These are phyloP conservation scores for Lasioglossum pauxillum DNA, from an alignment of 2,888 invertebrate genomes.

Conservation along the genomic window DNA sequence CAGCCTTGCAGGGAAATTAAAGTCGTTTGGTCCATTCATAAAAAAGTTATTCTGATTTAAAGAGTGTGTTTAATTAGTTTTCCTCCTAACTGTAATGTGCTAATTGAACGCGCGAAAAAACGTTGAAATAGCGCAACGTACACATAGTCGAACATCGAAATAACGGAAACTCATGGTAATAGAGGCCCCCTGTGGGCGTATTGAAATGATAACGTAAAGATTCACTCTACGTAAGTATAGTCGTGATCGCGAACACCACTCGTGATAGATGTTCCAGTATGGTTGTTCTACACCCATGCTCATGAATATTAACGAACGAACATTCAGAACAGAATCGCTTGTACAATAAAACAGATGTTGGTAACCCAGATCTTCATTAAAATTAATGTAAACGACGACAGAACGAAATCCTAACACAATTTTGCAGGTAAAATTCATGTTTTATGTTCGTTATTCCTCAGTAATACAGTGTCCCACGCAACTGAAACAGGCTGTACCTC, in stretches of 20 bases:
- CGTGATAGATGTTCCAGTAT: background rate
- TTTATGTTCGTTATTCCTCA: background rate
- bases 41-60: no score
- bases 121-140: background rate
- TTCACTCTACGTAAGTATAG: background rate
- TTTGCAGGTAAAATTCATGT: background rate
- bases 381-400: background rate
- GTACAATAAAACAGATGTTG: no score
- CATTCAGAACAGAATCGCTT: background rate
- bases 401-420: background rate
- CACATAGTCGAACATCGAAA: background rate
- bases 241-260: background rate
- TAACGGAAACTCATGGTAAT: background rate
- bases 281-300: conserved; percentile 15
- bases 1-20: no score
- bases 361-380: background rate
- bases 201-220: background rate
- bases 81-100: no score
- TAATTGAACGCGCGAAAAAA: background rate
- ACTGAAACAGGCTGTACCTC: no score
- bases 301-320: background rate
- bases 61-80: no score
- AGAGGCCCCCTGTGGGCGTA: background rate
- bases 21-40: no score
- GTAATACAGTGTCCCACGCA: background rate